Evolutionary conservation across 2,888 invertebrate species (phyloP).

Genomic region (Phlogophora meticulosa): DNA sequence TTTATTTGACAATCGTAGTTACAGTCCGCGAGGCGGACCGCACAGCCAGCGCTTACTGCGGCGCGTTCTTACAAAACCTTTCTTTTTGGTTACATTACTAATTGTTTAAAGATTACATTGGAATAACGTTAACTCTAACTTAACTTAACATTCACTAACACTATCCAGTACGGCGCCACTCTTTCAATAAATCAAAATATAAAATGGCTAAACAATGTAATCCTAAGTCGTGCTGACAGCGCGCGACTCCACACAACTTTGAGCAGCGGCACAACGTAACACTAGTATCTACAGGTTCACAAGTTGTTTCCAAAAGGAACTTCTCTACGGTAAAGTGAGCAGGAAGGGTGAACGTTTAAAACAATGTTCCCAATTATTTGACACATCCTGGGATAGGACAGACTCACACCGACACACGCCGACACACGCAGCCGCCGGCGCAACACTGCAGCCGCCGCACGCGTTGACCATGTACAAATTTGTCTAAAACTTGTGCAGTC

Average conservation of each 20-base stretch:
- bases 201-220: constrained; percentile 55
- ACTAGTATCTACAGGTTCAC: constrained; percentile 64
- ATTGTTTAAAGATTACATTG: constrained; percentile 68
- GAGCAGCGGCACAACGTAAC: constrained; percentile 70
- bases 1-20: constrained; percentile 81
- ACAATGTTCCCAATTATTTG: constrained; percentile 54
- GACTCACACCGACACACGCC: background rate
- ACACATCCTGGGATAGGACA: constrained; percentile 33
- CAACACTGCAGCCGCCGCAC: background rate
- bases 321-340: constrained; percentile 78
- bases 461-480: constrained; percentile 4
- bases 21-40: constrained; percentile 66
- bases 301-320: constrained; percentile 63
- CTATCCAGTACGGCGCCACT: constrained; percentile 60
- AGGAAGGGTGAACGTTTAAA: constrained; percentile 56
- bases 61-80: constrained; percentile 69
- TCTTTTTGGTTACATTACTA: constrained; percentile 73
- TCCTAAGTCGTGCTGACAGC: constrained; percentile 25
- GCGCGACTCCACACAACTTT: constrained; percentile 55
- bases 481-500: constrained; percentile 21
- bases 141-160: constrained; percentile 69
- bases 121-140: constrained; percentile 67
- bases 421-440: background rate
- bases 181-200: constrained; percentile 52
- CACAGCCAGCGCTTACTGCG: constrained; percentile 62